Evolutionary conservation across 2,888 invertebrate species (phyloP).

Genomic region (Parnassius mnemosyne): DNA sequence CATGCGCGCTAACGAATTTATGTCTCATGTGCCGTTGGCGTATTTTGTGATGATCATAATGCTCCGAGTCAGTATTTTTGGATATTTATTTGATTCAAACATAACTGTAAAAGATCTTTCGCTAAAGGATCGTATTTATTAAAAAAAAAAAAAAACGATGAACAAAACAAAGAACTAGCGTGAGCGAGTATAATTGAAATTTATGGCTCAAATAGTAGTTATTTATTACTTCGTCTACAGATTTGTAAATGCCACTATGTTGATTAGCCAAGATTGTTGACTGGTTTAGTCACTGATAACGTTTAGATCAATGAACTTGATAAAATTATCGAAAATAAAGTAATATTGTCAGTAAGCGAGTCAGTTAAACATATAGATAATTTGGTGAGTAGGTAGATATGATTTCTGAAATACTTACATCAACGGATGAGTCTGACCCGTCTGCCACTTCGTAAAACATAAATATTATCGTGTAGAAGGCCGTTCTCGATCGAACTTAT

Average conservation of each 20-base stretch:
- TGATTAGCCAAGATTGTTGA: background rate
- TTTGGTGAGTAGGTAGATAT: slow-evolving; percentile 33
- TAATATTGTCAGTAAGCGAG: slow-evolving; percentile 7
- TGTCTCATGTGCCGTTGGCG: slow-evolving; percentile 63
- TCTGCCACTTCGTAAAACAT: slow-evolving; percentile 75
- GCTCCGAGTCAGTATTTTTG: slow-evolving; percentile 67
- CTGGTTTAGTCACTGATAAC: slow-evolving; percentile 1
- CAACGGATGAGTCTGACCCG: slow-evolving; percentile 54
- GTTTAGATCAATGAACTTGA: slow-evolving; percentile 9
- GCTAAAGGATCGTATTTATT: slow-evolving; percentile 50
- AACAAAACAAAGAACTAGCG: slow-evolving; percentile 6
- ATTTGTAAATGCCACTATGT: background rate
- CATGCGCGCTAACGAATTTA: slow-evolving; percentile 76
- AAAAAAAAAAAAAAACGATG: slow-evolving; percentile 4
- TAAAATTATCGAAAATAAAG: slow-evolving; percentile 11
- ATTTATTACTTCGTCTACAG: slow-evolving; percentile 5
- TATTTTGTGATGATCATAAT: slow-evolving; percentile 64
- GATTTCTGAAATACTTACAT: slow-evolving; percentile 65
- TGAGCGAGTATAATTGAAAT: slow-evolving; percentile 6
- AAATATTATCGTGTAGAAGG: slow-evolving; percentile 77
- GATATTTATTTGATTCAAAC: slow-evolving; percentile 66
- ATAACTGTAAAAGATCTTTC: slow-evolving; percentile 60
- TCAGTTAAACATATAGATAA: slow-evolving; percentile 27
- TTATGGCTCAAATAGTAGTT: slow-evolving; percentile 9
- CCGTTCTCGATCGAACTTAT: slow-evolving; percentile 75